phyloP scores from a whole-genome alignment of 2,797 vertebrate species.

The Leptatherina wallacei region DNA sequence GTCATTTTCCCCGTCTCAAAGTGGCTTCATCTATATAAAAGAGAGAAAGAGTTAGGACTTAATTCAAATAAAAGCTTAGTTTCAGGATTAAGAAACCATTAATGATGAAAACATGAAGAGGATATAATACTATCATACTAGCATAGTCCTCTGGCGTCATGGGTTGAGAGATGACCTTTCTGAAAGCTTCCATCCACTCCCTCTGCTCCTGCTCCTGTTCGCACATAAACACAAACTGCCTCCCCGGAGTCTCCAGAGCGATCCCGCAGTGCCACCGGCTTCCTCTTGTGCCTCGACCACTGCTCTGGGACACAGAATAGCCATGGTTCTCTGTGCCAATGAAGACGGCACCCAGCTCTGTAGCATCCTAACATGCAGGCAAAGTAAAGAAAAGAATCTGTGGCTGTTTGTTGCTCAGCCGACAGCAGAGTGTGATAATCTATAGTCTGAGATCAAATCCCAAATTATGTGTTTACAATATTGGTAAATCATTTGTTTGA shows the following conservation, averaged over 20 bases:
- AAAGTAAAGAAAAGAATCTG: neutral
- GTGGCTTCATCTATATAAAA: slow-evolving; percentile 75
- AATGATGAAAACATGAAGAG: neutral
- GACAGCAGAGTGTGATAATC: neutral
- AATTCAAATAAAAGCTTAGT: neutral
- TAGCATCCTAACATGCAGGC: slow-evolving; percentile 83
- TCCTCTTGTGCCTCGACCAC: slow-evolving; percentile 68
- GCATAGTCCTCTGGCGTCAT: slow-evolving; percentile 80
- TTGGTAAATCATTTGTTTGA: too few species aligned
- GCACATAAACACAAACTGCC: slow-evolving; percentile 89
- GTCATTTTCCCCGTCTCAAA: slow-evolving; percentile 67
- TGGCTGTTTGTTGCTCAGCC: neutral
- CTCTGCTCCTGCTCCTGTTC: slow-evolving; percentile 86
- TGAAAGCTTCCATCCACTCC: slow-evolving; percentile 89
- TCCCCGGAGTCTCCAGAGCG: slow-evolving; percentile 84
- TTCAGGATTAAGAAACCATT: neutral
- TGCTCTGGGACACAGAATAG: slow-evolving; percentile 82
- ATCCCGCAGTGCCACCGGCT: slow-evolving; percentile 84
- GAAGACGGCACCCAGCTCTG: slow-evolving; percentile 86
- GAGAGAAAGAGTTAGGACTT: neutral
- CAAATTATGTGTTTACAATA: too few species aligned
- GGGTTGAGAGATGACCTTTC: slow-evolving; percentile 81
- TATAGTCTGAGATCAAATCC: too few species aligned
- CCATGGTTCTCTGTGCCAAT: slow-evolving; percentile 84
- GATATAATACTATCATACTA: slow-evolving; percentile 61